A percentile compares a stretch with the other conserved stretches of the same genome.
Conservation (phyloP, 2,113 vertebrate species). For the Notechis scutatus region DNA sequence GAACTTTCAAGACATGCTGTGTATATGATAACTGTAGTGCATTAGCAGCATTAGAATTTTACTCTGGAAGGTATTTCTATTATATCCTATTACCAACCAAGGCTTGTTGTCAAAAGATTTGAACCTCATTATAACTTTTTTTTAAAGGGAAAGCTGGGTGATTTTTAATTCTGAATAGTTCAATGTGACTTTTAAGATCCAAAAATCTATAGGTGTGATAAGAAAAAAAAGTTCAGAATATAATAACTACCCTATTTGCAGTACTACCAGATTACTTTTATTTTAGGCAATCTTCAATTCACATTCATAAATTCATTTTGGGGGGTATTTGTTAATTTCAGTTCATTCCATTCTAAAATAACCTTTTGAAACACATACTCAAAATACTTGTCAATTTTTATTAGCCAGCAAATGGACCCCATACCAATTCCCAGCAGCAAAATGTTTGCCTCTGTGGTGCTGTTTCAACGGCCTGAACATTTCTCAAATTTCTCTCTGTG, state of each 20-base stretch:
- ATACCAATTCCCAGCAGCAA: neutral
- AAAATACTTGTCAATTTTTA: neutral
- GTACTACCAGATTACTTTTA: neutral
- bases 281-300: neutral
- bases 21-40: constrained; percentile 38
- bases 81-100: constrained; percentile 35
- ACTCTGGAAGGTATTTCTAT: constrained; percentile 33
- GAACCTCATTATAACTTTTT: neutral
- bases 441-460: neutral
- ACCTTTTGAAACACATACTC: neutral
- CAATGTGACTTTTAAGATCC: constrained; percentile 5
- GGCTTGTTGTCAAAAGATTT: neutral
- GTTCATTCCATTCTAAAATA: neutral
- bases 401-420: neutral
- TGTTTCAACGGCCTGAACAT: neutral
- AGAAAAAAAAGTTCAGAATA: neutral
- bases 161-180: neutral
- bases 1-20: constrained; percentile 34
- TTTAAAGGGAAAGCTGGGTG: constrained; percentile 2
- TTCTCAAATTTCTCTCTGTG: neutral
- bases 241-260: neutral
- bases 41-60: constrained; percentile 38
- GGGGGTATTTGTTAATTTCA: neutral
- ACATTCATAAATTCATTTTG: neutral
- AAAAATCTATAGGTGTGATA: neutral